Conservation (phyloP, 2,797 vertebrate species). For the Eidolon dupreanum region DNA sequence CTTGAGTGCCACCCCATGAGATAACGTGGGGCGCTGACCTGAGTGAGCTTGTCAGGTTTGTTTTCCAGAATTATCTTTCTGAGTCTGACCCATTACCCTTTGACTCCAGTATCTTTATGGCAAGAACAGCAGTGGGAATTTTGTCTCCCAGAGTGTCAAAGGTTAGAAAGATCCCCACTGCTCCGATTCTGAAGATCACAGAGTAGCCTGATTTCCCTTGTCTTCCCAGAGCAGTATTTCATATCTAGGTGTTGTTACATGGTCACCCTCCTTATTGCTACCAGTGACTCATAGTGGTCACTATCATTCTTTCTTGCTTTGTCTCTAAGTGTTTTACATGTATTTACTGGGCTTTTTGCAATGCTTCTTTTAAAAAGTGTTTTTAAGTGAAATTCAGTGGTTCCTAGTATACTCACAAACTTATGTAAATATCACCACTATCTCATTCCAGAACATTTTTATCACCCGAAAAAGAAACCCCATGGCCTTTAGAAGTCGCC, state of each 20-base stretch:
- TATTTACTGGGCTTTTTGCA: background rate
- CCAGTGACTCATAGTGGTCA: background rate
- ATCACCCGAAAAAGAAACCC: background rate
- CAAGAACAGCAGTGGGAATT: background rate
- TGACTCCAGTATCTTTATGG: background rate
- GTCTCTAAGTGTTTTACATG: background rate
- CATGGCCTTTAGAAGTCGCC: background rate
- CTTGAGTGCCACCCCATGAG: fast-evolving
- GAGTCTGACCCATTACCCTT: background rate
- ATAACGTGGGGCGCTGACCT: background rate
- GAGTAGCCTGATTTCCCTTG: background rate
- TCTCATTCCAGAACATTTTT: background rate
- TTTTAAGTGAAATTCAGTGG: background rate
- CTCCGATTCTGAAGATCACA: background rate
- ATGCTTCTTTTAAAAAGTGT: background rate
- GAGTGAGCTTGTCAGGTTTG: background rate
- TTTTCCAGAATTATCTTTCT: background rate
- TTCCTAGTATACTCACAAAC: background rate
- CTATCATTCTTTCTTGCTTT: background rate
- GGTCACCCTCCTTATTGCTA: background rate
- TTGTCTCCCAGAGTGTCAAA: background rate
- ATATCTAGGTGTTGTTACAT: background rate
- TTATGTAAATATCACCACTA: background rate
- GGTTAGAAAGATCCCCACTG: background rate
- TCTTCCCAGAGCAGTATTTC: background rate